These are phyloP conservation scores for Ericerus pela DNA, from an alignment of 1,140 invertebrate species.

Conservation along the genomic window DNA sequence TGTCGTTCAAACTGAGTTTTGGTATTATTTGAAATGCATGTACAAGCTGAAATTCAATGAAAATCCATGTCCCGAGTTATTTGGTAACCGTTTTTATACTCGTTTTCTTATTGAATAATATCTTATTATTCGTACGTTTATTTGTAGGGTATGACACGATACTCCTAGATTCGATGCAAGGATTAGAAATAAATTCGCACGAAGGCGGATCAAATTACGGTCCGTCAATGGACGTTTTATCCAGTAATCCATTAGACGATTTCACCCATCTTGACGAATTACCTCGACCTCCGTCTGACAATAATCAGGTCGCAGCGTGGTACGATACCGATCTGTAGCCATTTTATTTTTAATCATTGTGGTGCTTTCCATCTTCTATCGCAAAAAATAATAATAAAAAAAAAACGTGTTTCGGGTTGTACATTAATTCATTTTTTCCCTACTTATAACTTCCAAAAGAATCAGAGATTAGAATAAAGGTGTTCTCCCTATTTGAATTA, in stretches of 20 bases:
- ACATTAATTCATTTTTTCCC: too few species aligned
- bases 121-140: background rate
- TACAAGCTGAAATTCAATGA: background rate
- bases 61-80: background rate
- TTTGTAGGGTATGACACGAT: conserved; percentile 81
- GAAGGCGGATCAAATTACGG: conserved; percentile 50
- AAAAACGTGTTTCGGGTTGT: too few species aligned
- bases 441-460: too few species aligned
- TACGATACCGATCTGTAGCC: conserved; percentile 86
- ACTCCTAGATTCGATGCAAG: conserved; percentile 93
- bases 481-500: too few species aligned
- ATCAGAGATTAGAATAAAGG: too few species aligned
- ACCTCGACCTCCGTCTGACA: conserved; percentile 67
- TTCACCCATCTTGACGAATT: conserved; percentile 70
- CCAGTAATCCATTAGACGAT: conserved; percentile 40
- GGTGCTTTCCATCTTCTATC: background rate
- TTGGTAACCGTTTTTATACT: background rate
- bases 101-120: background rate
- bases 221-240: conserved; percentile 60
- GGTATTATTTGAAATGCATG: background rate
- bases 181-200: conserved; percentile 69
- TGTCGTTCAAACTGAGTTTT: too few species aligned
- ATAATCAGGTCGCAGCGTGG: conserved; percentile 82
- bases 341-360: background rate
- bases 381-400: too few species aligned